phyloP scores from a whole-genome alignment of 2,888 invertebrate genomes.

The Arctia plantaginis region DNA sequence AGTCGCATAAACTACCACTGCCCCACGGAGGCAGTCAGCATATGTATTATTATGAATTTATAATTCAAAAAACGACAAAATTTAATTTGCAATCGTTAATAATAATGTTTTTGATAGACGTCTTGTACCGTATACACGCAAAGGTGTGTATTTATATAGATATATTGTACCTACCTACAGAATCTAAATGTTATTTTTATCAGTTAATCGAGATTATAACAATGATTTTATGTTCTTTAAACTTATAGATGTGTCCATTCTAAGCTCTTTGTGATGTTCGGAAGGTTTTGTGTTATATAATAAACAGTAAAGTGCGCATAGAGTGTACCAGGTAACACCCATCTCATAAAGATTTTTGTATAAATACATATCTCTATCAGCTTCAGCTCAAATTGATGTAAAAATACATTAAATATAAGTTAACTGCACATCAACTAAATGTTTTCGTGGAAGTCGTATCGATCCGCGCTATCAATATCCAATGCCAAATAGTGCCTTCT shows the following conservation, averaged over 20 bases:
- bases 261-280: background rate
- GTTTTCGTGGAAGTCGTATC: slow-evolving; percentile 4
- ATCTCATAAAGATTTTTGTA: background rate
- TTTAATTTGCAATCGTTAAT: background rate
- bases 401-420: background rate
- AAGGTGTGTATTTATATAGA: background rate
- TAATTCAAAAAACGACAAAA: background rate
- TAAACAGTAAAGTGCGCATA: background rate
- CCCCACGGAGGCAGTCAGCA: too few relatives aligned
- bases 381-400: background rate
- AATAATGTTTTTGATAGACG: background rate
- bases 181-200: background rate
- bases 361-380: background rate
- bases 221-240: background rate
- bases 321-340: background rate
- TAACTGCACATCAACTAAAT: background rate
- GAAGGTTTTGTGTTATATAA: background rate
- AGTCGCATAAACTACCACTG: too few relatives aligned
- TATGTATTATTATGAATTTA: background rate
- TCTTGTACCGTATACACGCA: background rate
- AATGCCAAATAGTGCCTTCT: slow-evolving; percentile 27
- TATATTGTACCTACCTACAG: too few relatives aligned
- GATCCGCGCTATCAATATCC: slow-evolving; percentile 17
- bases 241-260: background rate
- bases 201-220: background rate